Evolutionary conservation across 2,797 vertebrate species (phyloP), one percentile per base, ranked within the genome.

Genomic region (Arctocebus calabarensis): DNA sequence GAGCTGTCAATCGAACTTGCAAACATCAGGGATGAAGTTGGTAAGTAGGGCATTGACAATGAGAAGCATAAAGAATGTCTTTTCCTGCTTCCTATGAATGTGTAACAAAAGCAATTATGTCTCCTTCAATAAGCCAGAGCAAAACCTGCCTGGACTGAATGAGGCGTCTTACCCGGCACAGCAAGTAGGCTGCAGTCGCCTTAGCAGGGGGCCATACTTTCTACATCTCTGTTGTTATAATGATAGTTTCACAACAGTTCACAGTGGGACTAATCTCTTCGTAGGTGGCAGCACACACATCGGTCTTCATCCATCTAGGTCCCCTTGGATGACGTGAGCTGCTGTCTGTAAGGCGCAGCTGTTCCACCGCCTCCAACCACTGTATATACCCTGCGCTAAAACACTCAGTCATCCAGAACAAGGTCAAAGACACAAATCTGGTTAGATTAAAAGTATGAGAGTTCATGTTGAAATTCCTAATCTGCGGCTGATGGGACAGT

Each of bases 21-120:
- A 98, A 99, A 98, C 98, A 99, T 99, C 99, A 99, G 99, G 99
- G 99, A 99, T 99, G 99, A 99, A 99, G 99, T 99, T 98, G 99
- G 99, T 99, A 98, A 99, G 99, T 99, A 97, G 95, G 75, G 86
- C 45, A 23, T 91, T 95, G 66, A 68, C 97, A 79, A 74, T 34
- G 91, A 98, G 48, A 70, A 48, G 13, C 27, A 20, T 75, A 52
- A 87, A 91, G 94, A 84, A 84, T 84, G 75, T 83, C 34, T 89
- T 97, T 97, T 97, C 92, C 91, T 85, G 71, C 37, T 70, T 62
- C 90, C 32, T 95, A 37, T 91, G 88, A 88, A 66, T 86, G 61
- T 95, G 32, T 93, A 84, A 88, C 92, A 92, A 90, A 96, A 93
- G 77, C 71, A 81, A 20, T 87, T 70, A 64, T 62, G 90, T 62